Percentiles rank a stretch among this genome's conserved stretches.
Conservation (phyloP, 2,888 invertebrate genomes). For the Hyposoter didymator region DNA sequence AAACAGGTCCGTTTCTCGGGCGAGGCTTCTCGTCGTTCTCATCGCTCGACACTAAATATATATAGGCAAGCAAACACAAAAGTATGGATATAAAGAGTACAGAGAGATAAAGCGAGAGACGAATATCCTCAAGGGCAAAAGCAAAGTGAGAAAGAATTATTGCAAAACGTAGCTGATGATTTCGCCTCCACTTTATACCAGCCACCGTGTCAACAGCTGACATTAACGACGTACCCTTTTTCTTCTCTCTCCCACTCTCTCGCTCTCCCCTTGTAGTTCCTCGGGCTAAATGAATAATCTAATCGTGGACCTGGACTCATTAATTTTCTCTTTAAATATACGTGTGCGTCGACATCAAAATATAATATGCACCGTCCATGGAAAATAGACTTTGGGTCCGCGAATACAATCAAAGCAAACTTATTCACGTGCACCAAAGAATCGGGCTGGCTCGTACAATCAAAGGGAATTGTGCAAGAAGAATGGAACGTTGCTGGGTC, state of each 20-base stretch:
- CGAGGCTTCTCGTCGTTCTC: conserved; percentile 36
- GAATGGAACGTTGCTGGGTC: background rate
- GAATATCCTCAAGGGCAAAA: background rate
- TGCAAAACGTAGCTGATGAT: conserved; percentile 50
- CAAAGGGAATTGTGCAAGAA: background rate
- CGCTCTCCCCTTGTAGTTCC: conserved; percentile 14
- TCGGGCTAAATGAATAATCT: conserved; percentile 62
- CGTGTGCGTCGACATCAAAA: background rate
- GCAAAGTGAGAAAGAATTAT: conserved; percentile 21
- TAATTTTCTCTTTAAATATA: conserved; percentile 50
- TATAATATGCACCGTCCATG: background rate
- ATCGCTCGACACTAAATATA: conserved; percentile 12
- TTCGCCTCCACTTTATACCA: conserved; percentile 53
- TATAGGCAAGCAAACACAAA: conserved; percentile 17
- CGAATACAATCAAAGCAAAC: background rate
- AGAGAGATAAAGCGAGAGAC: conserved; percentile 20
- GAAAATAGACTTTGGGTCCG: background rate
- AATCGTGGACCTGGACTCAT: conserved; percentile 58
- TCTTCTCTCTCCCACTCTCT: conserved; percentile 4
- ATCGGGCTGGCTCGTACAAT: background rate
- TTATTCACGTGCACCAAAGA: background rate
- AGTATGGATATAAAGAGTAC: background rate
- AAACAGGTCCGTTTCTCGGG: conserved; percentile 50
- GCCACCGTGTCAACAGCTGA: conserved; percentile 62
- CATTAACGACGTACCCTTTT: conserved; percentile 59